Evolutionary conservation across 2,797 vertebrate genomes (phyloP).

Genomic region (Yasuhikotakia modesta): DNA sequence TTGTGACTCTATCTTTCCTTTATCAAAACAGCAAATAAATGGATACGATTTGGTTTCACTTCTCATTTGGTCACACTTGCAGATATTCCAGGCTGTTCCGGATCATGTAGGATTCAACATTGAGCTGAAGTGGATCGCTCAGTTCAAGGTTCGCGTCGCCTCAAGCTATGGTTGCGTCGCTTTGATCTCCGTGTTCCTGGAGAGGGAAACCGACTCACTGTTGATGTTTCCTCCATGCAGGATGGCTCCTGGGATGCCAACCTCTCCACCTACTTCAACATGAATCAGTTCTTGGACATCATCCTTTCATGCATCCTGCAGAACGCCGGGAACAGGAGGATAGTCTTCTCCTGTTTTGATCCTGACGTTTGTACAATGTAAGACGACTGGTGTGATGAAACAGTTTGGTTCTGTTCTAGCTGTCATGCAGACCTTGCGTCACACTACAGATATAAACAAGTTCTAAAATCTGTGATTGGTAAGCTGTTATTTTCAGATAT

Average conservation of each 20-base stretch:
- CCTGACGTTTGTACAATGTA: conserved; percentile 96
- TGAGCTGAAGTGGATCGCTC: conserved; percentile 96
- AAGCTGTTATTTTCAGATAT: no score
- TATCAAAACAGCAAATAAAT: background rate
- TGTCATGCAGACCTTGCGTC: no score
- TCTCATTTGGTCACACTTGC: conserved; percentile 20
- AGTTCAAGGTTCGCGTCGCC: conserved; percentile 82
- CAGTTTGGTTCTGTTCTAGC: background rate
- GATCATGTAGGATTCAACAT: conserved; percentile 94
- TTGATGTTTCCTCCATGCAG: conserved; percentile 67
- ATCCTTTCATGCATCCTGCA: conserved; percentile 89
- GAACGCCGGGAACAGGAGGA: conserved; percentile 85
- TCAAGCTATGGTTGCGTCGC: background rate
- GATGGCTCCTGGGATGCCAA: conserved; percentile 94
- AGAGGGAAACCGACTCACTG: background rate
- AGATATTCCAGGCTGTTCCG: conserved; percentile 92
- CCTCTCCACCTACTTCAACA: conserved; percentile 93
- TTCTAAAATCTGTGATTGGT: no score
- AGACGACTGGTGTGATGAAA: conserved; percentile 63
- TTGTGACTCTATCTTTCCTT: background rate
- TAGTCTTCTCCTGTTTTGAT: conserved; percentile 96
- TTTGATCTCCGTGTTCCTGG: conserved; percentile 7
- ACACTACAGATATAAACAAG: no score
- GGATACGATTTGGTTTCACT: background rate
- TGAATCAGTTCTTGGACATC: conserved; percentile 92